These are phyloP conservation scores for Formica exsecta DNA, from an alignment of 1,140 invertebrate genomes.

Conservation along the genomic window DNA sequence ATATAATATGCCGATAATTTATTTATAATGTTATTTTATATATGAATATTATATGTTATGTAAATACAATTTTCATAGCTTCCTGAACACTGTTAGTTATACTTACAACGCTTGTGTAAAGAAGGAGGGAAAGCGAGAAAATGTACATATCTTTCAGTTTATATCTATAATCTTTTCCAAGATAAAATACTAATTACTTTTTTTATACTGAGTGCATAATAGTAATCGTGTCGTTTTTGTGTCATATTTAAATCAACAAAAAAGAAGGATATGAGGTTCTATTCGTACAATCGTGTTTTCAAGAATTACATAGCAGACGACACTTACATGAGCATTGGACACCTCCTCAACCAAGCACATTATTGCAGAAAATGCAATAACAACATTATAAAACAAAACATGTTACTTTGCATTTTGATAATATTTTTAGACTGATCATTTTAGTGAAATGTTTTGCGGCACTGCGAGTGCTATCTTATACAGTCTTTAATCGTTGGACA, in stretches of 20 bases:
- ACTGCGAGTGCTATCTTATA: conserved; percentile 28
- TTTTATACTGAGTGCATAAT: conserved; percentile 65
- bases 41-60: background rate
- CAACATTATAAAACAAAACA: conserved; percentile 34
- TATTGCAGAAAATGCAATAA: conserved; percentile 18
- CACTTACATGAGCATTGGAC: conserved; percentile 66
- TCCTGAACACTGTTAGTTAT: conserved; percentile 3
- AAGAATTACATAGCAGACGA: conserved; percentile 67
- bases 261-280: conserved; percentile 91
- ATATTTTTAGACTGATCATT: conserved; percentile 4
- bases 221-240: conserved; percentile 80
- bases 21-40: conserved; percentile 22
- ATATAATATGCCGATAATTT: background rate
- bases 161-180: conserved; percentile 40
- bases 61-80: background rate
- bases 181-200: conserved; percentile 47
- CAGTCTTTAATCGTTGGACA: background rate
- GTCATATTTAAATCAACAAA: conserved; percentile 80
- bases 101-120: conserved; percentile 7
- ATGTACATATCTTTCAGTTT: conserved; percentile 15
- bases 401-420: conserved; percentile 25
- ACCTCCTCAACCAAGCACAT: conserved; percentile 63
- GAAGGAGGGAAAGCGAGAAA: background rate
- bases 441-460: conserved; percentile 8
- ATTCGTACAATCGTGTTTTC: conserved; percentile 83